Conservation (phyloP, 2,888 invertebrate genomes). For the Phyllotreta striolata region DNA sequence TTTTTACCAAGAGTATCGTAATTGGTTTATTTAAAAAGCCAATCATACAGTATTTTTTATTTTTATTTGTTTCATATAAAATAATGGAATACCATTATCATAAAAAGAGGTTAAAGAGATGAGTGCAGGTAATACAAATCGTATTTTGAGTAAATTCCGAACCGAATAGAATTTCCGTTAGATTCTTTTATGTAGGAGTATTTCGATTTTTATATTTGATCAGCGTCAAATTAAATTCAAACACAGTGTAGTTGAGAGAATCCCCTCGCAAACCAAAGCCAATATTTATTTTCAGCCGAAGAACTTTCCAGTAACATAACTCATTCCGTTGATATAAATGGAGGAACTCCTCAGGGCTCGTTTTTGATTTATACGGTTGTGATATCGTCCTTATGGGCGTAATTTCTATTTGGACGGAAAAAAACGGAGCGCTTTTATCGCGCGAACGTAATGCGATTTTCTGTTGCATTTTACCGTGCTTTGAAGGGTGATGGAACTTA, state of each 20-base stretch:
- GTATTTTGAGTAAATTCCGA: neutral
- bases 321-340: conserved; percentile 29
- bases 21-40: too few species aligned
- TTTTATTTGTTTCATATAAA: too few species aligned
- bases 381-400: conserved; percentile 29
- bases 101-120: too few species aligned
- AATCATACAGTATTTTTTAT: too few species aligned
- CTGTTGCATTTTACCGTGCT: conserved; percentile 15
- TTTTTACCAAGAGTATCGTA: too few species aligned
- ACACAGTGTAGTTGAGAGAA: conserved; percentile 17
- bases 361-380: conserved; percentile 28
- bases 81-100: too few species aligned
- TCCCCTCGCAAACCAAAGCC: conserved; percentile 19
- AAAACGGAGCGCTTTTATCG: conserved; percentile 22
- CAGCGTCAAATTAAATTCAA: conserved; percentile 24
- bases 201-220: conserved; percentile 13
- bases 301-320: conserved; percentile 27
- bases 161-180: conserved; percentile 3
- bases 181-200: neutral
- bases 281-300: conserved; percentile 29
- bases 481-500: conserved; percentile 14
- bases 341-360: conserved; percentile 26
- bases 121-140: too few species aligned
- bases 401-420: conserved; percentile 26
- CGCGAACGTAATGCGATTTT: conserved; percentile 21